Evolutionary conservation across 2,888 invertebrate species (phyloP), one percentile per base, ranked within the genome.

Genomic region (Cheilosia pagana): DNA sequence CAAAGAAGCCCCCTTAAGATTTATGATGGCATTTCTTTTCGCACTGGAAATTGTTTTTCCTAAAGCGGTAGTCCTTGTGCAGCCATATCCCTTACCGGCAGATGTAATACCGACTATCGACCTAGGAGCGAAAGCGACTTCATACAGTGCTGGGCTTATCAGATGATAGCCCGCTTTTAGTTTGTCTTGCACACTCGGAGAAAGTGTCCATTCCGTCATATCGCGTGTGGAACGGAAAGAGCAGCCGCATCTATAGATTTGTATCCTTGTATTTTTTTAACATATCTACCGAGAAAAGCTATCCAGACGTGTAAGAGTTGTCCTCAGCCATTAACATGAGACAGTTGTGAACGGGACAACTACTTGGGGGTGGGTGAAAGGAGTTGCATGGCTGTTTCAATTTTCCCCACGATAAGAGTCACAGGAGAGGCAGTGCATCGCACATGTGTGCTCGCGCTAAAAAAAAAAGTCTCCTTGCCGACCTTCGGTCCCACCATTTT

Each of bases 1-100:
- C 5, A 28, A 55, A 28, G 67, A 68, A 43, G 43, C 28, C 19
- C 23, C 25, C 50, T 65, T 72, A 31, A 62, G 72, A 72, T 72
- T 72, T 72, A 72, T 62, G 72, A 72, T 71, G 60, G 50, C 71
- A 71, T 62, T 72, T 62, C 28, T 53, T 62, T 62, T 70, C 16
- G 12, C 50, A 60, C 50, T 71, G 59, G 50, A 70, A 70, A 70
- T 70, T 7, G 12, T 68, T 21, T 12, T 55, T n/a, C 7, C 16
- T 43, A n/a, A 19, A 19, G 43, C 39, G 4, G 5, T 4, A 7
- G 21, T 59, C 0, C 23, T 28, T 25, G 25, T 43, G 50, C 63
- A 50, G 3, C 19, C 16, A 2, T 43, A 43, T 62, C 62, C 45
- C 31, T 62, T 21, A 12, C 12, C 62, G 62, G 19, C 5, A 50